Conservation (phyloP, 2,113 vertebrate genomes). For the Helogale parvula region DNA sequence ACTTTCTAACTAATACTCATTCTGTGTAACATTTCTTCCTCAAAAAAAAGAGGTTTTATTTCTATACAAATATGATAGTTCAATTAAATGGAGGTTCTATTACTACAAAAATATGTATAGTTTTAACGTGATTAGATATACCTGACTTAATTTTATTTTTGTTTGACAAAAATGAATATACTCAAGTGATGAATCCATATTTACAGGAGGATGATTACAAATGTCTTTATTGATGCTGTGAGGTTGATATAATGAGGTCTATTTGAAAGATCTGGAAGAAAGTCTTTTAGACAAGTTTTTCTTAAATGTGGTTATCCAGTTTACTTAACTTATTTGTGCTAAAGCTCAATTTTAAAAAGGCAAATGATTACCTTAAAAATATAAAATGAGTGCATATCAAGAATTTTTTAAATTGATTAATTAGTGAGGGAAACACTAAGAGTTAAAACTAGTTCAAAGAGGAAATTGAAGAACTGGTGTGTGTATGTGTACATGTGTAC, state of each 20-base stretch:
- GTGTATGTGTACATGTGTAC: neutral
- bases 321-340: neutral
- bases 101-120: neutral
- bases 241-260: neutral
- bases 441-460: neutral
- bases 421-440: neutral
- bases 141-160: slow-evolving; percentile 2
- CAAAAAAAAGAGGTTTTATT: neutral
- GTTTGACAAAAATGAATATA: neutral
- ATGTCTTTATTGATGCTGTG: neutral
- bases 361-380: neutral
- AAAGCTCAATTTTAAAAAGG: neutral
- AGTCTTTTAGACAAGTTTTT: neutral
- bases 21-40: slow-evolving; percentile 30
- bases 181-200: neutral
- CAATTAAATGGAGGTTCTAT: neutral
- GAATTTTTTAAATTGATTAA: neutral
- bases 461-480: neutral
- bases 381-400: neutral
- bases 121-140: neutral
- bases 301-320: neutral
- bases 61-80: neutral
- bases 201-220: neutral
- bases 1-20: neutral
- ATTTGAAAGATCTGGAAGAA: neutral